Percentiles rank a stretch among this genome's conserved stretches.
Evolutionary conservation across 2,888 invertebrate species (phyloP).

Genomic region (Julus scandinavius): DNA sequence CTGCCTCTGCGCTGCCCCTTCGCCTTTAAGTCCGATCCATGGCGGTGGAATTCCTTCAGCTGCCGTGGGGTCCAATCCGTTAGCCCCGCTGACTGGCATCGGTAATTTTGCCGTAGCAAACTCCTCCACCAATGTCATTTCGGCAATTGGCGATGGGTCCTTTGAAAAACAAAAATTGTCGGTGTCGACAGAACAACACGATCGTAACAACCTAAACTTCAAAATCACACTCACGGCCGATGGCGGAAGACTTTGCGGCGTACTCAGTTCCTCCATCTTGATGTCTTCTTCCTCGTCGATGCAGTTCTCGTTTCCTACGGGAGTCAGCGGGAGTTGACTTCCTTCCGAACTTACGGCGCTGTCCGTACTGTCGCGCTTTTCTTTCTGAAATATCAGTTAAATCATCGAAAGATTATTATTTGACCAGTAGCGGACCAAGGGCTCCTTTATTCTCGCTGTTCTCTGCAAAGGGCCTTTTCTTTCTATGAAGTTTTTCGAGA

Average conservation of each 20-base stretch:
- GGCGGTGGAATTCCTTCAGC: neutral
- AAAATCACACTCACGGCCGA: neutral
- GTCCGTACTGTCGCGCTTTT: conserved; percentile 53
- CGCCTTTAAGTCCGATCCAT: neutral
- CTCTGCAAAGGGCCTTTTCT: no score
- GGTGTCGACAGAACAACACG: no score
- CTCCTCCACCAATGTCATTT: neutral
- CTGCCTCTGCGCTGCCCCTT: neutral
- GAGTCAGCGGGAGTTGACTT: neutral
- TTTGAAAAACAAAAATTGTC: neutral
- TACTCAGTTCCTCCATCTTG: conserved; percentile 38
- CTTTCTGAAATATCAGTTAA: conserved; percentile 53
- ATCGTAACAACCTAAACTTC: neutral
- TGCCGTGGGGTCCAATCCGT: neutral
- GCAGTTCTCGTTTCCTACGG: conserved; percentile 11
- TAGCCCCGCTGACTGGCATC: neutral
- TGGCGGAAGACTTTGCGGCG: neutral
- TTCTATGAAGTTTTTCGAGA: no score
- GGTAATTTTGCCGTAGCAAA: neutral
- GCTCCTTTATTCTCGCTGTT: no score
- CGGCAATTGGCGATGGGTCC: conserved; percentile 46
- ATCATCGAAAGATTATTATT: no score
- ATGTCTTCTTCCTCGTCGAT: conserved; percentile 53
- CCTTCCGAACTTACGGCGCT: conserved; percentile 53
- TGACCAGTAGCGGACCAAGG: no score